Conservation (phyloP, 2,888 invertebrate genomes). For the Macropis europaea region DNA sequence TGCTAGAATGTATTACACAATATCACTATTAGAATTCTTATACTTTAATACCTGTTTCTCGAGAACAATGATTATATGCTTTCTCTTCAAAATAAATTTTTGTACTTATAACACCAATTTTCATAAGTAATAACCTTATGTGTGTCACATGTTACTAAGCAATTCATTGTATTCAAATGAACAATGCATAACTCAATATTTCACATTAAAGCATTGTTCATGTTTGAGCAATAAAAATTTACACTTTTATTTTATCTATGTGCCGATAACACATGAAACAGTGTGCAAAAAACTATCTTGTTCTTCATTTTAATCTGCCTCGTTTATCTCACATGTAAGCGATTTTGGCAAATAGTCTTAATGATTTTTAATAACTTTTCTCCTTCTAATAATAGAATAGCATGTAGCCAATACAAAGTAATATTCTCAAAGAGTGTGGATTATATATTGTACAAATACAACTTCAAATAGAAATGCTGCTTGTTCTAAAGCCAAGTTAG, state of each 20-base stretch:
- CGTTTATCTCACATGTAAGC: slow-evolving; percentile 30
- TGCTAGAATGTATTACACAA: slow-evolving; percentile 58
- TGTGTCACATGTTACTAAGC: slow-evolving; percentile 23
- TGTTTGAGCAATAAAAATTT: slow-evolving; percentile 70
- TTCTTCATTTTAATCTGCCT: slow-evolving; percentile 14
- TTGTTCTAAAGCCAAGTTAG: slow-evolving; percentile 68
- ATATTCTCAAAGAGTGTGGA: slow-evolving; percentile 53
- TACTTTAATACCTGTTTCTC: slow-evolving; percentile 55
- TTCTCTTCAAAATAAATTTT: slow-evolving; percentile 44
- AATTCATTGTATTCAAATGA: slow-evolving; percentile 39
- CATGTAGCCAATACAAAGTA: slow-evolving; percentile 57
- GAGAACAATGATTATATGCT: slow-evolving; percentile 50
- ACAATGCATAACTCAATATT: slow-evolving; percentile 44
- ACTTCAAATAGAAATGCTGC: slow-evolving; percentile 73
- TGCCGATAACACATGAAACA: slow-evolving; percentile 47
- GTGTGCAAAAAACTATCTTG: slow-evolving; percentile 49
- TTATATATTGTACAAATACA: slow-evolving; percentile 70
- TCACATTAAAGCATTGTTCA: slow-evolving; percentile 46
- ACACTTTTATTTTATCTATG: slow-evolving; percentile 33
- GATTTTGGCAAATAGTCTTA: slow-evolving; percentile 53
- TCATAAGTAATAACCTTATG: slow-evolving; percentile 36
- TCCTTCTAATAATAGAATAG: slow-evolving; percentile 50
- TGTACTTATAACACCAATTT: slow-evolving; percentile 42
- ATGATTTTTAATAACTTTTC: slow-evolving; percentile 22
- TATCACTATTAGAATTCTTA: slow-evolving; percentile 59